Evolutionary conservation across 2,113 vertebrate genomes (phyloP).

Genomic region (Xiphophorus maculatus): DNA sequence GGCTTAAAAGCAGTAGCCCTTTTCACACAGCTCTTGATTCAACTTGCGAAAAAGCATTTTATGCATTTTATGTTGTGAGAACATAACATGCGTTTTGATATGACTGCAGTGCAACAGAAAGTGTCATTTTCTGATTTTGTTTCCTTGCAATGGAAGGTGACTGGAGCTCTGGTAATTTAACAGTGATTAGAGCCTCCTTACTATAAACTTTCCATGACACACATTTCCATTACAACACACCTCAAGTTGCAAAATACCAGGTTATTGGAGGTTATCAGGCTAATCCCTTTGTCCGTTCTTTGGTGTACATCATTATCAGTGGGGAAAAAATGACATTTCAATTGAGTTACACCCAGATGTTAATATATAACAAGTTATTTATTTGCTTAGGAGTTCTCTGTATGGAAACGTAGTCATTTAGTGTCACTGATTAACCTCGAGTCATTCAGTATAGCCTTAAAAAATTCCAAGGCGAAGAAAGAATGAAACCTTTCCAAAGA

Average conservation of each 20-base stretch:
- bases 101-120: neutral
- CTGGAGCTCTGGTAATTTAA: too few relatives aligned
- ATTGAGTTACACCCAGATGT: neutral
- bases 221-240: neutral
- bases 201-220: slow-evolving; percentile 28
- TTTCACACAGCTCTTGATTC: neutral
- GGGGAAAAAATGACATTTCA: neutral
- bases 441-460: neutral
- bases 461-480: neutral
- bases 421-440: slow-evolving; percentile 33
- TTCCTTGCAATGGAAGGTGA: neutral
- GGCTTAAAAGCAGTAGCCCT: neutral
- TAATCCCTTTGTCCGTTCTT: neutral
- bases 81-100: neutral
- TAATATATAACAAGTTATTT: neutral
- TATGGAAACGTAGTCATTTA: slow-evolving; percentile 29
- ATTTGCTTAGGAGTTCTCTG: neutral
- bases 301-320: neutral
- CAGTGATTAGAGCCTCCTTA: neutral
- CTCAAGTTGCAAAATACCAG: neutral
- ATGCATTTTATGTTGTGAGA: neutral
- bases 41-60: neutral
- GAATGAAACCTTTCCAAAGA: slow-evolving; percentile 1
- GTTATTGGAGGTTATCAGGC: slow-evolving; percentile 13
- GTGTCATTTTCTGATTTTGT: neutral